These are phyloP conservation scores for Phataginus tetradactyla DNA, from an alignment of 2,797 vertebrate genomes.

Conservation along the genomic window DNA sequence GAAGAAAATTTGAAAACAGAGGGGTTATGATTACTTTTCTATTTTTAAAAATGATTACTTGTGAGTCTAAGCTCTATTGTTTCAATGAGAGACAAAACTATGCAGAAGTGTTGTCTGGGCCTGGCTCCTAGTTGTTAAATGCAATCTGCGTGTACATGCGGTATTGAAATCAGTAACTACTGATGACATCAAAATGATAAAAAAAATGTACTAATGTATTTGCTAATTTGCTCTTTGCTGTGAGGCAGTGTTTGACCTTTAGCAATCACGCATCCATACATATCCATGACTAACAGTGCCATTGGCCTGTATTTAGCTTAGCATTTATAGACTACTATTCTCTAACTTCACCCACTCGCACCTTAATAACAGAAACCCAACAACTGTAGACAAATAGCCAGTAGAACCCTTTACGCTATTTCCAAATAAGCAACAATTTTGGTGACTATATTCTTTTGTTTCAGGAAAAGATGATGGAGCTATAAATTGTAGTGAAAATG, in stretches of 20 bases:
- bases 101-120: constrained; percentile 22
- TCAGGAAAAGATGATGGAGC: constrained; percentile 7
- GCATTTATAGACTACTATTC: constrained; percentile 18
- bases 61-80: constrained; percentile 54
- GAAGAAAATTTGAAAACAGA: constrained; percentile 38
- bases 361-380: neutral
- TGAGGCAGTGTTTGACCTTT: neutral
- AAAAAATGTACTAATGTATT: neutral
- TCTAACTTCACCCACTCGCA: neutral
- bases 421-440: neutral
- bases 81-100: constrained; percentile 55
- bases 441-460: neutral
- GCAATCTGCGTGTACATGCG: neutral
- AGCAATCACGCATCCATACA: neutral
- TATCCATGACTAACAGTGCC: neutral
- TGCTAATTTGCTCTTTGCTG: constrained; percentile 3
- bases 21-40: constrained; percentile 52
- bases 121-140: constrained; percentile 42
- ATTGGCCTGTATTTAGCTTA: neutral
- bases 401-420: neutral
- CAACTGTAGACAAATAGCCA: neutral
- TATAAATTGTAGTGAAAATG: constrained; percentile 12
- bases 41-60: constrained; percentile 52
- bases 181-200: neutral
- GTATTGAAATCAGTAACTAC: neutral